Evolutionary conservation across 2,113 vertebrate species (phyloP).

Genomic region (Rattus rattus): DNA sequence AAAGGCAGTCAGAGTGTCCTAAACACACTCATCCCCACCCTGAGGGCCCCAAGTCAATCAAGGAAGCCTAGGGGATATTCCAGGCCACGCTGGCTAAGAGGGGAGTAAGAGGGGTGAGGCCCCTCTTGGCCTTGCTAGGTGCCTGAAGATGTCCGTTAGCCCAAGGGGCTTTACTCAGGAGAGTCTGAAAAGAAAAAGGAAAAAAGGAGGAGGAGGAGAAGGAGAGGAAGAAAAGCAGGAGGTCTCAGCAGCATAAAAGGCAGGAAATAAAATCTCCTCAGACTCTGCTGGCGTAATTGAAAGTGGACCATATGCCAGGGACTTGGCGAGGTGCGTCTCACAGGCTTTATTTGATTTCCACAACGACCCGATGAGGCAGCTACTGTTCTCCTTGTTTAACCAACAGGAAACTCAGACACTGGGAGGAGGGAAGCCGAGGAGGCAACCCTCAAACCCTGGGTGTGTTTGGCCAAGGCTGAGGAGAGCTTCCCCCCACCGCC

Average conservation of each 20-base stretch:
- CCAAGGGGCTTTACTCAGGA: neutral
- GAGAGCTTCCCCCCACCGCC: neutral
- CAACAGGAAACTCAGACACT: constrained; percentile 37
- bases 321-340: constrained; percentile 10
- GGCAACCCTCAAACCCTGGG: neutral
- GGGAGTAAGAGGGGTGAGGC: neutral
- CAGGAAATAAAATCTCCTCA: constrained; percentile 40
- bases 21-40: neutral
- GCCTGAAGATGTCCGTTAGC: neutral
- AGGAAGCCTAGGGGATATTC: neutral
- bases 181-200: neutral
- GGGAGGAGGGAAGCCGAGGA: neutral
- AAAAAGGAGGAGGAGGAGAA: neutral
- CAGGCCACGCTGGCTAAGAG: neutral
- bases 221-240: neutral
- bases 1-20: neutral
- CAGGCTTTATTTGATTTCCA: constrained; percentile 67
- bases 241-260: neutral
- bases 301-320: constrained; percentile 41
- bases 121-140: neutral
- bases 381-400: constrained; percentile 21
- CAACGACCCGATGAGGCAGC: constrained; percentile 28
- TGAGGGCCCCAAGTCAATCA: neutral
- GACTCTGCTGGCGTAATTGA: neutral
- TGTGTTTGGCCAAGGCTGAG: neutral